Evolutionary conservation across 2,113 vertebrate species (phyloP), one percentile per base, ranked within the genome.

Genomic region (Mellivora capensis): DNA sequence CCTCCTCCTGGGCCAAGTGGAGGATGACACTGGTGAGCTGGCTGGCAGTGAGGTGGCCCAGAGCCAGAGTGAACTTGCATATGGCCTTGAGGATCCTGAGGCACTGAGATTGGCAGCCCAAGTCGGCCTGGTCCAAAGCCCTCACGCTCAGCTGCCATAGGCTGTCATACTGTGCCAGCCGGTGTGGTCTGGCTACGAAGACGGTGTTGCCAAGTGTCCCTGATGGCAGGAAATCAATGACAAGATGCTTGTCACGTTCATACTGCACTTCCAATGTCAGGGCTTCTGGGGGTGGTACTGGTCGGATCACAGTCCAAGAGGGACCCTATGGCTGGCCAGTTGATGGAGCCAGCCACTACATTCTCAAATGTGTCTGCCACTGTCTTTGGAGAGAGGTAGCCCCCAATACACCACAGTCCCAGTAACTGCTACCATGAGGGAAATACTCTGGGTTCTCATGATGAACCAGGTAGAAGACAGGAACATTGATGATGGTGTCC

Each of bases 321-420:
- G 67, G 99, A 99, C 15, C 99, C 99, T 20, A 99, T 99, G n/a
- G 99, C 99, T 1, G 99, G 99, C 99, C 99, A 99, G 98, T 99
- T 99, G 98, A 99, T 99, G 67, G 99, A 99, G 95, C 99, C 99
- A 1, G 99, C 99, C 71, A 99, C 99, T 0, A 99, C 99, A 98
- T 99, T 99, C 97, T 99, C 99, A 80, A 99, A 99, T 0, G 99
- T 98, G 59, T 99, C 99, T 29, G 99, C 99, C 83, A 99, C 99
- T 3, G 99, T 98, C 98, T 99, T 99, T 3, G 99, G 99, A 27
- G 99, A 99, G 82, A 99, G 99, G 98, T 99, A 99, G 52, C 99
- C 99, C 10, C 99, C 99, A 99, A 99, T 83, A 99, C 99, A 97
- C 99, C 99, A 97, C 99, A 99, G 98, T 99, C 99, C 99, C 99